Evolutionary conservation across 2,888 invertebrate genomes (phyloP), one percentile per base, ranked within the genome.

Genomic region (Leptopilina drosophilae): DNA sequence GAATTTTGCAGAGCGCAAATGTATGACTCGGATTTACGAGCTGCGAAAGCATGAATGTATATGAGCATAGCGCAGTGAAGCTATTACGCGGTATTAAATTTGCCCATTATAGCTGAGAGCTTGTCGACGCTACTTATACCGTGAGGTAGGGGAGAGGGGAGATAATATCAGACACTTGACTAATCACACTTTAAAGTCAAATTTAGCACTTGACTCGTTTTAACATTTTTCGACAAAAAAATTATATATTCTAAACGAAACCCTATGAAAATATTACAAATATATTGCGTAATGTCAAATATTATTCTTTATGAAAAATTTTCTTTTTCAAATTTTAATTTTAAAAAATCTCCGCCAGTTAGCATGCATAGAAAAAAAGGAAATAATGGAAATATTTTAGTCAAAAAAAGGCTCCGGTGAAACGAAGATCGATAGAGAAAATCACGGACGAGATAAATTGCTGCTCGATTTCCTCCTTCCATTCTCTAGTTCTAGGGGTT

Each of bases 121-220:
- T 67, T 46, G 64, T 77, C 77, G 64, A 73, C 69, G 62, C 66
- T 64, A 64, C 26, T 49, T 64, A 76, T 46, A 46, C 6, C 7
- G 33, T 33, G 4, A 33, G 33, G 33, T 5, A 33, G 33, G 33
- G 33, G 33, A 46, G 8, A 9, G 46, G 66, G 62, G 79, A 66
- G 77, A 80, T 82, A 81, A 83, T 81, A 79, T 81, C 81, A 80
- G 81, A 78, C 73, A 78, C 59, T 64, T 53, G 64, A 85, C 77
- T 77, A 78, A 82, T 81, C 65, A 11, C 9, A 46, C 12, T 8
- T 40, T n/a, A 42, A 42, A n/a, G 65, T n/a, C 6, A 12, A 33
- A 12, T 64, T 64, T 5, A 49, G 20, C n/a, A 15, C 14, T 46
- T 46, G 46, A 9, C 7, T 46, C 46, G 46, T 46, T 11, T 46